Conservation (phyloP, 2,113 vertebrate species). For the Poicephalus meyeri region DNA sequence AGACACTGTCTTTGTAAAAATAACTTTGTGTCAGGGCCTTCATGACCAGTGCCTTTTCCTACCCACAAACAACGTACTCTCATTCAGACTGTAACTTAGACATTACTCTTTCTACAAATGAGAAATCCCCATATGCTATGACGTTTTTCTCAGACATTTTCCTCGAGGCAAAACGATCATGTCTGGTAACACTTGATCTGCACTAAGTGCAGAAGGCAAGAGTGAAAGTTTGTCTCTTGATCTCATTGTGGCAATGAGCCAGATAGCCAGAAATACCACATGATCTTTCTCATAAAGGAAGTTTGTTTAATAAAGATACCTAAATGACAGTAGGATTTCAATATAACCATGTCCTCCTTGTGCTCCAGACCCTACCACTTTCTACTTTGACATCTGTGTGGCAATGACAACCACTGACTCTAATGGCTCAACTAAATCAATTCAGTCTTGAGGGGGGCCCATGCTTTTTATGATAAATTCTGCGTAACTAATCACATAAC, state of each 20-base stretch:
- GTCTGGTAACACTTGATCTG: neutral
- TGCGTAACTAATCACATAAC: neutral
- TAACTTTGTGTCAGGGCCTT: neutral
- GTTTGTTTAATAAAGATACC: neutral
- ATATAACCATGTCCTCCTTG: rapidly evolving
- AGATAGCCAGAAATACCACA: neutral
- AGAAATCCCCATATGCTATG: neutral
- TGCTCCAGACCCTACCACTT: neutral
- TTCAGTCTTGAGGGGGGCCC: neutral
- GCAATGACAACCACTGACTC: neutral
- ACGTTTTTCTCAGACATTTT: neutral
- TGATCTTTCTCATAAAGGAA: neutral
- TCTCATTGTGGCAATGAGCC: neutral
- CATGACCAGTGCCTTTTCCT: neutral
- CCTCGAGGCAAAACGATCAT: neutral
- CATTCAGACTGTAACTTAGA: neutral
- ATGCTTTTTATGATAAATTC: neutral
- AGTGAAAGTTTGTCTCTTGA: neutral
- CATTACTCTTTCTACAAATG: neutral
- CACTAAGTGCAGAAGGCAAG: neutral
- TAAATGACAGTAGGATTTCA: neutral
- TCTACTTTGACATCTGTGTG: neutral
- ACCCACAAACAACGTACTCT: neutral
- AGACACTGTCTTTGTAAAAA: neutral
- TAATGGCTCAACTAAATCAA: neutral